These are phyloP conservation scores for Diaperis boleti DNA, from an alignment of 2,888 invertebrate genomes.

Conservation along the genomic window DNA sequence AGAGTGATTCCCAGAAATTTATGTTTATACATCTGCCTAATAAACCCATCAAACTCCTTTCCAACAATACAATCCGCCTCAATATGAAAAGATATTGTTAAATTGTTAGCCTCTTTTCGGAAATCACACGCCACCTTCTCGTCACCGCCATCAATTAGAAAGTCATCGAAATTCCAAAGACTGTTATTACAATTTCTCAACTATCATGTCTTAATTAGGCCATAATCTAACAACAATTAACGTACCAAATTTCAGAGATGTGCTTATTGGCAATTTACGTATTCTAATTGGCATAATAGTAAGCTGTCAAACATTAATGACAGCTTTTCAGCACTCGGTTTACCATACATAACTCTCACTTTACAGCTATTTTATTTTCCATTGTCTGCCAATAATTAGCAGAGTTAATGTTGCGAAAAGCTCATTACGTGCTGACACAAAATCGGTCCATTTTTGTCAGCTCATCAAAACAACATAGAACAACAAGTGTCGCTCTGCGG, in stretches of 20 bases:
- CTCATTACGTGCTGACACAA: slow-evolving; percentile 16
- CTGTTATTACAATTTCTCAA: slow-evolving; percentile 36
- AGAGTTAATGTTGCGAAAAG: slow-evolving; percentile 39
- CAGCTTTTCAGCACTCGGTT: slow-evolving; percentile 30
- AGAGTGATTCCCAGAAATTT: neutral
- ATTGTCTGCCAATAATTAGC: slow-evolving; percentile 37
- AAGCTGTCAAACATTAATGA: slow-evolving; percentile 35
- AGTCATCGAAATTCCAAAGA: slow-evolving; percentile 22
- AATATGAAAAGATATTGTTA: neutral
- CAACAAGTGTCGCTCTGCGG: neutral
- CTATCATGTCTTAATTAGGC: slow-evolving; percentile 37
- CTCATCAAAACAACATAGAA: neutral
- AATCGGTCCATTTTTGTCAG: slow-evolving; percentile 14
- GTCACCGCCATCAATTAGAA: slow-evolving; percentile 28
- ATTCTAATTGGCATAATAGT: slow-evolving; percentile 39
- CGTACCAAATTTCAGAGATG: slow-evolving; percentile 28
- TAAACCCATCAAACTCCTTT: slow-evolving; percentile 1
- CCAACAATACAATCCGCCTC: neutral
- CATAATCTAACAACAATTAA: slow-evolving; percentile 31
- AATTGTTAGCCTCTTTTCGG: slow-evolving; percentile 2
- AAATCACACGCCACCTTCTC: slow-evolving; percentile 11
- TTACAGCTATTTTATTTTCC: slow-evolving; percentile 35
- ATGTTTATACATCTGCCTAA: neutral
- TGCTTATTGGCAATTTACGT: slow-evolving; percentile 36
- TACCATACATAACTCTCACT: slow-evolving; percentile 41